These are phyloP conservation scores for Pentamera pediparva DNA, from an alignment of 53 echinoderm and acorn worm species.

Conservation along the genomic window DNA sequence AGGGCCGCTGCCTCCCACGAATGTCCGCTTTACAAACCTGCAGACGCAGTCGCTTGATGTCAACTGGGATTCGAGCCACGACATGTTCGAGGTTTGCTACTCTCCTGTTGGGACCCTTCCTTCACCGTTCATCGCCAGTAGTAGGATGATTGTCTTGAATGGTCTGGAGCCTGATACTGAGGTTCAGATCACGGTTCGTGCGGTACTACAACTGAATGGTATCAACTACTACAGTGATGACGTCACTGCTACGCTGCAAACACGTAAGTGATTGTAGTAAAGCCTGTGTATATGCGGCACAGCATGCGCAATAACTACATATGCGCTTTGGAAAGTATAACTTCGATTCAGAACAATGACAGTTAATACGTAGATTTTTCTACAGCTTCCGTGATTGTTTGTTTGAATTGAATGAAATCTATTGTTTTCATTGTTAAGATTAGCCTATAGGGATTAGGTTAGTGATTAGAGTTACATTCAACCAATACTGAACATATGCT, in stretches of 20 bases:
- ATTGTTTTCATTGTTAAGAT: too few species aligned
- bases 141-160: conserved; percentile 24
- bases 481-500: too few species aligned
- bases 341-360: too few species aligned
- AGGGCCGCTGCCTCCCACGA: conserved; percentile 6
- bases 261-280: background rate
- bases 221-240: background rate
- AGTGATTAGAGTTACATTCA: too few species aligned
- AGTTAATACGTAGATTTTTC: too few species aligned
- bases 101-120: background rate
- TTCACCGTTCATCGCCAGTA: background rate
- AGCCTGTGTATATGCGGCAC: too few species aligned
- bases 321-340: too few species aligned
- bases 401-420: too few species aligned
- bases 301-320: too few species aligned
- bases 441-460: too few species aligned
- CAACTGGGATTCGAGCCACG: conserved; percentile 5
- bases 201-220: background rate
- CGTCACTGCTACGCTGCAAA: background rate
- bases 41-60: background rate
- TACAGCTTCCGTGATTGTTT: too few species aligned
- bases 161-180: conserved; percentile 44
- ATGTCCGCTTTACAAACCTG: background rate
- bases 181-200: conserved; percentile 40
- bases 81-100: background rate